A percentile compares a stretch with the other conserved stretches of the same genome.
Evolutionary conservation across 2,113 vertebrate genomes (phyloP).

Genomic region (Oenanthe melanoleuca): DNA sequence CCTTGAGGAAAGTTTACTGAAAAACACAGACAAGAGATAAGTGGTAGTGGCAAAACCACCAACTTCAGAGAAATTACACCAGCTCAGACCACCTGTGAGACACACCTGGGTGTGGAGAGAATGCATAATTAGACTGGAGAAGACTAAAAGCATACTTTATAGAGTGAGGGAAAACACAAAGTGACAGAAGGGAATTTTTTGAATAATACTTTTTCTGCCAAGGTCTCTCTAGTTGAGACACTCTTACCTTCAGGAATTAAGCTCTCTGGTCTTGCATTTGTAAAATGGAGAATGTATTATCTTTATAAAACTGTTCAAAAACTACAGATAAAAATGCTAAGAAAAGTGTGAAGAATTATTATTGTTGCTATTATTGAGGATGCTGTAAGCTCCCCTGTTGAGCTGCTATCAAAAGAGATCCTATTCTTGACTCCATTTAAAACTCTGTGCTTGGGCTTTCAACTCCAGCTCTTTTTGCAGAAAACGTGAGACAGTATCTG

Average conservation of each 20-base stretch:
- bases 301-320: neutral
- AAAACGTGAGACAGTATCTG: neutral
- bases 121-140: neutral
- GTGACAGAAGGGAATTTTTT: neutral
- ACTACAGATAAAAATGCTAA: neutral
- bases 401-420: neutral
- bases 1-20: conserved; percentile 2
- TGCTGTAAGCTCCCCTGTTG: neutral
- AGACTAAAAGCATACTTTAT: neutral
- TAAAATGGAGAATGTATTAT: neutral
- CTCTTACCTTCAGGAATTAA: neutral
- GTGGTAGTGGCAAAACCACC: neutral
- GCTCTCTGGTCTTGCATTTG: neutral
- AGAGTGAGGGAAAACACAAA: neutral
- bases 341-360: neutral
- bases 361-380: neutral
- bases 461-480: neutral
- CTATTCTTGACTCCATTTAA: neutral
- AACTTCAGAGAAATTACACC: neutral
- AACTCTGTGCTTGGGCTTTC: neutral
- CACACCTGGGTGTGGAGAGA: neutral
- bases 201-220: neutral
- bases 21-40: neutral
- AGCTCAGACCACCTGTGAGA: neutral
- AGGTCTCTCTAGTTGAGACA: neutral